Percentiles rank a stretch among this genome's conserved stretches.
These are phyloP conservation scores for Coluber constrictor DNA, from an alignment of 2,797 vertebrate species.

Conservation along the genomic window DNA sequence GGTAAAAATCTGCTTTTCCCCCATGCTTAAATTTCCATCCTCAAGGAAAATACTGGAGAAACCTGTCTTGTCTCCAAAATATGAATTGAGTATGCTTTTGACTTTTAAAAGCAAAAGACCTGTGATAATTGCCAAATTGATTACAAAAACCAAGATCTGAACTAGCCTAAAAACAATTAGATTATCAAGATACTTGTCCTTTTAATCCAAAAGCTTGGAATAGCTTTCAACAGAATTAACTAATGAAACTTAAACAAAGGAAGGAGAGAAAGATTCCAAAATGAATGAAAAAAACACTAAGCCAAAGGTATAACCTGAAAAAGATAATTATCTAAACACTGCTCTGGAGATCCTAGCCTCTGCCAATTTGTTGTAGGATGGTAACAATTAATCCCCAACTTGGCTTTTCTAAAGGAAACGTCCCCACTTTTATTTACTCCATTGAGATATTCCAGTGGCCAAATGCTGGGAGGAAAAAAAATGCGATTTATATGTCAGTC, in stretches of 20 bases:
- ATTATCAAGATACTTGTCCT: background rate
- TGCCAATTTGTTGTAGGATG: background rate
- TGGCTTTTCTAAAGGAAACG: background rate
- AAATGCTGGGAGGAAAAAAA: background rate
- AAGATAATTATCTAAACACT: background rate
- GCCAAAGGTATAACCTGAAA: background rate
- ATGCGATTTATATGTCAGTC: background rate
- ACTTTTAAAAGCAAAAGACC: background rate
- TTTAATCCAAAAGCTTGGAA: background rate
- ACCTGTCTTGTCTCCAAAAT: background rate
- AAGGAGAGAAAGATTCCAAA: background rate
- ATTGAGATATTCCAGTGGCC: background rate
- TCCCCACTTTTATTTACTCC: background rate
- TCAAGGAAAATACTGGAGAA: background rate
- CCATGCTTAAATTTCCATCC: background rate
- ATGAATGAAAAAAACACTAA: background rate
- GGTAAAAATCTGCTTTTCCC: conserved; percentile 6
- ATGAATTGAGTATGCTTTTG: background rate
- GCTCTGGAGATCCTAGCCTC: background rate
- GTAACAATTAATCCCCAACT: background rate
- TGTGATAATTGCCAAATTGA: background rate
- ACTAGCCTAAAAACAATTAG: background rate
- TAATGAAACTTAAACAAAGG: background rate
- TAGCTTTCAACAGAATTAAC: background rate
- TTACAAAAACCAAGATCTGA: background rate